These are phyloP conservation scores for Phymastichus coffea DNA, from an alignment of 1,140 invertebrate genomes.

Conservation along the genomic window DNA sequence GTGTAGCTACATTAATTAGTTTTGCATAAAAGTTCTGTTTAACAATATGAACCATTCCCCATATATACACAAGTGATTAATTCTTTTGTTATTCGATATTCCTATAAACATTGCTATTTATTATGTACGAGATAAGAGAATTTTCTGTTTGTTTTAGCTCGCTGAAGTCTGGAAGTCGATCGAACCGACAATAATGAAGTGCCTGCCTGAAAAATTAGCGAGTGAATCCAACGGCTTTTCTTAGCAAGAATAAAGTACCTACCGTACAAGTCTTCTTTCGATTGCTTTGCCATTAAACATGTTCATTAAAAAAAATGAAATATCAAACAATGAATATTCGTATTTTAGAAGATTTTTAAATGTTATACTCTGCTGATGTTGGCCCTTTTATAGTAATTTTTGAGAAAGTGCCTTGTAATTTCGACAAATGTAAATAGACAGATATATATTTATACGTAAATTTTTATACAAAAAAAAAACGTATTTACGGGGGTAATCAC, in stretches of 20 bases:
- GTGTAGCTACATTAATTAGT: too few relatives aligned
- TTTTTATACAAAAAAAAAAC: background rate
- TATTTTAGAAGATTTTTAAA: background rate
- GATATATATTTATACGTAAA: constrained; percentile 3
- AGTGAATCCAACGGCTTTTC: constrained; percentile 49
- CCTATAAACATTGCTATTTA: background rate
- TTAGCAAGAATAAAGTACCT: constrained; percentile 31
- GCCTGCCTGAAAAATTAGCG: constrained; percentile 55
- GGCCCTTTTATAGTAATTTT: background rate
- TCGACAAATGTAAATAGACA: background rate
- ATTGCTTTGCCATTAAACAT: background rate
- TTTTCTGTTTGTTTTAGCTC: constrained; percentile 50
- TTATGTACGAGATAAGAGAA: background rate
- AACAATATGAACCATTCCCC: background rate
- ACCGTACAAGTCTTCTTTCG: background rate
- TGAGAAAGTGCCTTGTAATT: background rate
- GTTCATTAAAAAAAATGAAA: background rate
- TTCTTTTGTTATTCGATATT: background rate
- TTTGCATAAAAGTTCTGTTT: constrained; percentile 31
- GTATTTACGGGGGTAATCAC: background rate
- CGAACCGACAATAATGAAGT: constrained; percentile 59
- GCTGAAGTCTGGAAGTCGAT: constrained; percentile 62
- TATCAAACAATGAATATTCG: background rate
- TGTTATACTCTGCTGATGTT: background rate
- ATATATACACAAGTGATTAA: background rate